Conservation (phyloP, 2,888 invertebrate species). For the Brachynemurus nebulosus region DNA sequence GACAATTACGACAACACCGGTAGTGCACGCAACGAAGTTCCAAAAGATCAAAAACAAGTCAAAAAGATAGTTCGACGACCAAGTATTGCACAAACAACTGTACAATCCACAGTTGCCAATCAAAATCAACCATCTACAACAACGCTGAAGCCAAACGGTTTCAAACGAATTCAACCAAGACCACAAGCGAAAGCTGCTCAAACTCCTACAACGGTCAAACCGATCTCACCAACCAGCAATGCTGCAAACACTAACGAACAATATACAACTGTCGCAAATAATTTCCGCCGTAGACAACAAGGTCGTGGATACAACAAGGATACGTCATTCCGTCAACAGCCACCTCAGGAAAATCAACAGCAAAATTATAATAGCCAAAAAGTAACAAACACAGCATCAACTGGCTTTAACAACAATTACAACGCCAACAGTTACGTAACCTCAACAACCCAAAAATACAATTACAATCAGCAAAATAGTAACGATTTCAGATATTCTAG, state of each 20-base stretch:
- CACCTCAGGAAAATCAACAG: too few relatives aligned
- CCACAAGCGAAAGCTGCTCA: slow-evolving; percentile 34
- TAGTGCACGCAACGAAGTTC: slow-evolving; percentile 30
- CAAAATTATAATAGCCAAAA: too few relatives aligned
- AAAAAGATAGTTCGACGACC: slow-evolving; percentile 30
- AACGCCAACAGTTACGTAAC: slow-evolving; percentile 6
- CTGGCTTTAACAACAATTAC: slow-evolving; percentile 10
- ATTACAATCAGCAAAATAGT: slow-evolving; percentile 10
- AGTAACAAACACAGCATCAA: slow-evolving; percentile 20
- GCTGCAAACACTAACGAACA: slow-evolving; percentile 21
- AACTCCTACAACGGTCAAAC: slow-evolving; percentile 33
- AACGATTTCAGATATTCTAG: neutral
- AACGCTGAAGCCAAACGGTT: slow-evolving; percentile 18
- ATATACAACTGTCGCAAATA: slow-evolving; percentile 23
- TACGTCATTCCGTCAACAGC: slow-evolving; percentile 14
- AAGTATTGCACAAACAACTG: slow-evolving; percentile 26
- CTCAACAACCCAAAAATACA: slow-evolving; percentile 5
- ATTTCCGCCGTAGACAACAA: slow-evolving; percentile 17
- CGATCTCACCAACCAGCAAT: slow-evolving; percentile 25
- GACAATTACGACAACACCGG: slow-evolving; percentile 30
- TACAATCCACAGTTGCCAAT: slow-evolving; percentile 22
- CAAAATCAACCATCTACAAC: slow-evolving; percentile 25
- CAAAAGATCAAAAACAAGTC: slow-evolving; percentile 30
- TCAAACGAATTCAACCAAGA: slow-evolving; percentile 21
- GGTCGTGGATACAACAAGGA: slow-evolving; percentile 2